Evolutionary conservation across 2,888 invertebrate genomes (phyloP), one percentile per base, ranked within the genome.

Genomic region (Quadroppia sp.): DNA sequence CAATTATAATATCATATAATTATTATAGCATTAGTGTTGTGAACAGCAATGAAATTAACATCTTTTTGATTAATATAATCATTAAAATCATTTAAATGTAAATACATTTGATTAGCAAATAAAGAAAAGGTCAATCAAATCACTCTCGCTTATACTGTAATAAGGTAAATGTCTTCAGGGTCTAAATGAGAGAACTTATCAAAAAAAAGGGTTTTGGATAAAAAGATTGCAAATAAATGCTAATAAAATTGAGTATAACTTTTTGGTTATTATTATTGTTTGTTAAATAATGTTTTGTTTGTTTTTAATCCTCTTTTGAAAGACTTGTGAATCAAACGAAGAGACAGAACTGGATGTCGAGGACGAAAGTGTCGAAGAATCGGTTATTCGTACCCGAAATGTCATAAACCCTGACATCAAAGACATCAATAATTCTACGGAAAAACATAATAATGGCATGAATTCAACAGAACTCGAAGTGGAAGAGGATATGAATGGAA

Each of bases 291-390:
- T 7, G 9, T 9, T 7, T 36, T 36, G 4, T 23, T 53, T 53
- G 3, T 9, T 25, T n/a, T n/a, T n/a, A n/a, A n/a, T 53, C 13
- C 30, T 4, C 15, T 30, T 30, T 23, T 3, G 6, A 25, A 9
- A 56, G 69, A 45, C 25, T 4, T 69, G 69, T 45, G 69, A 69
- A 28, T 6, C 69, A 23, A 2, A n/a, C 1, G 69, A 69, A 28
- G 69, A 69, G n/a, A 20, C 42, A 2, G 67, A 64, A 64, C 9
- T 40, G 17, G 67, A 69, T 45, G 36, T 69, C 7, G 42, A 25
- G 13, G 69, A 45, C 0, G 69, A 69, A 15, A 36, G 17, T n/a
- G 20, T 28, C 61, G 61, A 36, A 20, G 61, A 64, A 64, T 64
- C 61, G 4, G 36, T 64, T 36, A 15, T 64, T 15, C 20, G 36